phyloP scores from a whole-genome alignment of 2,113 vertebrate genomes.

The Sialia sialis region DNA sequence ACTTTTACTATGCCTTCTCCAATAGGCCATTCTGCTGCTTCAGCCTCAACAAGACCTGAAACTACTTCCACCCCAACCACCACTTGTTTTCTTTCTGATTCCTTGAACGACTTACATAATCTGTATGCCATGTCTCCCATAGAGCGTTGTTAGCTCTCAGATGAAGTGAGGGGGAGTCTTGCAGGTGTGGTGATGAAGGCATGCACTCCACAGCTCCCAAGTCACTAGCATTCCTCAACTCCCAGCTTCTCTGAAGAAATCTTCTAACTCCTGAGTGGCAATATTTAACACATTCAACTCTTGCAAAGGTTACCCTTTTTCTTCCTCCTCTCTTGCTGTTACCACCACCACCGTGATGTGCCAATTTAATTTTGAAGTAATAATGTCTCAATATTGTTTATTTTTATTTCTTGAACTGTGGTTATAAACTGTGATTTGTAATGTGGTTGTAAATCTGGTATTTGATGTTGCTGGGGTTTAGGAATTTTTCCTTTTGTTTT shows the following conservation, averaged over 20 bases:
- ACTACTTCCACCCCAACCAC: fast-evolving
- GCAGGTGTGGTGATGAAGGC: neutral
- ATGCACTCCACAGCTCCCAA: neutral
- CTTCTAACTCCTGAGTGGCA: neutral
- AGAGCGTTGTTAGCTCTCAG: neutral
- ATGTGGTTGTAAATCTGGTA: neutral
- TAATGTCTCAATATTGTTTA: neutral
- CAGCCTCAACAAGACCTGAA: neutral
- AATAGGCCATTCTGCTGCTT: neutral
- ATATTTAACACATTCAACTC: neutral
- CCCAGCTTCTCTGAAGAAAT: neutral
- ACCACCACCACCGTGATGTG: neutral
- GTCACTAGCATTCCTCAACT: neutral
- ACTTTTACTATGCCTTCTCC: neutral
- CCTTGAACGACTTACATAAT: neutral
- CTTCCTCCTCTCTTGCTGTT: neutral
- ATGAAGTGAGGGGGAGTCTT: neutral
- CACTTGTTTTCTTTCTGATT: neutral
- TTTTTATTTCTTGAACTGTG: neutral
- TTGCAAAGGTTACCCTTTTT: neutral
- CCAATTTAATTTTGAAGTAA: neutral
- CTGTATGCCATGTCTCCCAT: neutral
- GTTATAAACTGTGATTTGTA: neutral
- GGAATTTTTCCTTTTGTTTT: neutral
- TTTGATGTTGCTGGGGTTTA: neutral